These are phyloP conservation scores for Irena cyanogastra DNA, from an alignment of 2,113 vertebrate genomes.

Conservation along the genomic window DNA sequence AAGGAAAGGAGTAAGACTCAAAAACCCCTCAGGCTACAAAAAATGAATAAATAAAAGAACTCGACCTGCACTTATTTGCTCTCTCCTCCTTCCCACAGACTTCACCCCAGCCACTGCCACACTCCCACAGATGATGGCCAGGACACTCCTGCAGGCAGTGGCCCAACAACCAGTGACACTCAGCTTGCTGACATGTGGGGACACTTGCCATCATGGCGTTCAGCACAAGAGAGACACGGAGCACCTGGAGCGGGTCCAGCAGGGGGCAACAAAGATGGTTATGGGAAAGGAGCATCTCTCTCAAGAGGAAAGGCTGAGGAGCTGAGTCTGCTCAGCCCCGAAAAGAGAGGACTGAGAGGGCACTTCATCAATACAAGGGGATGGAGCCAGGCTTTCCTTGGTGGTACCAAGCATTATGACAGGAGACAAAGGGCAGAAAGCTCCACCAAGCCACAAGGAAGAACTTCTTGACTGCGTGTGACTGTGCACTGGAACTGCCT, in stretches of 20 bases:
- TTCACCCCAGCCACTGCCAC: neutral
- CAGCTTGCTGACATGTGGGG: too few relatives aligned
- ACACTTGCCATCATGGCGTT: neutral
- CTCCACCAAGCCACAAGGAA: neutral
- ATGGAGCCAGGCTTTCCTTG: neutral
- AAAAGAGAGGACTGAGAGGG: neutral
- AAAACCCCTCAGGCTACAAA: neutral
- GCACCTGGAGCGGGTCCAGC: neutral
- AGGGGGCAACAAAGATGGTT: neutral
- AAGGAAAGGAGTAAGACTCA: neutral
- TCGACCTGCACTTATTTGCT: neutral
- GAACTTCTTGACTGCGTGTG: neutral
- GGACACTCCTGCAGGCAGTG: neutral
- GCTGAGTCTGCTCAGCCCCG: neutral
- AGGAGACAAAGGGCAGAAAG: neutral
- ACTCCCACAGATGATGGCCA: fast-evolving
- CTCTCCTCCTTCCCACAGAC: neutral
- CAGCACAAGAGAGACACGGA: neutral
- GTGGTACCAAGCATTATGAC: neutral
- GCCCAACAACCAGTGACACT: neutral
- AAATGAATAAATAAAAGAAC: neutral
- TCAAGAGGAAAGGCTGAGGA: neutral
- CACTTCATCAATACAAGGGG: neutral
- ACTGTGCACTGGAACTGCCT: fast-evolving
- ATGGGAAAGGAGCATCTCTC: neutral